These are phyloP conservation scores for Champsocephalus esox DNA, from an alignment of 2,797 vertebrate genomes.

Conservation along the genomic window DNA sequence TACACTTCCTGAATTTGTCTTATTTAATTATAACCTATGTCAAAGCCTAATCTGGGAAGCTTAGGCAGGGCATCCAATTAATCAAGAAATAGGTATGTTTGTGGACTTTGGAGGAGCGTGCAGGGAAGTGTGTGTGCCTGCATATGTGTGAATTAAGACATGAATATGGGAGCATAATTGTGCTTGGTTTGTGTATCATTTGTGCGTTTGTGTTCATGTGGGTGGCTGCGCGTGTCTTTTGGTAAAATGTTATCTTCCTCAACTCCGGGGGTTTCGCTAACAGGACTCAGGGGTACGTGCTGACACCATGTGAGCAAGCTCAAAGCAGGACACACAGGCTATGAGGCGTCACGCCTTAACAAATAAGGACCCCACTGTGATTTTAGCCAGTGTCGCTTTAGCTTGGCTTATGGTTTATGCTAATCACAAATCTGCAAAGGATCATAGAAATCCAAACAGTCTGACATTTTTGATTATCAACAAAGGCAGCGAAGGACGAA, in stretches of 20 bases:
- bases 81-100: slow-evolving; percentile 90
- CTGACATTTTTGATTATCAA: slow-evolving; percentile 76
- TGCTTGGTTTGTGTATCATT: slow-evolving; percentile 62
- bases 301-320: slow-evolving; percentile 68
- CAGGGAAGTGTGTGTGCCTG: slow-evolving; percentile 7
- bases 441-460: slow-evolving; percentile 80
- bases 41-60: slow-evolving; percentile 95
- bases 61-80: slow-evolving; percentile 95
- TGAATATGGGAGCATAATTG: slow-evolving; percentile 74
- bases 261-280: slow-evolving; percentile 73
- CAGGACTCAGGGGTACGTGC: slow-evolving; percentile 79
- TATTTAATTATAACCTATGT: slow-evolving; percentile 99
- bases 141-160: slow-evolving; percentile 19
- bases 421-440: slow-evolving; percentile 74
- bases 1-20: slow-evolving; percentile 96
- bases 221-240: slow-evolving; percentile 42
- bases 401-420: slow-evolving; percentile 78
- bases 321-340: slow-evolving; percentile 73
- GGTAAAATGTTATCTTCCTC: slow-evolving; percentile 63
- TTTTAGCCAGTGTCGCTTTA: slow-evolving; percentile 71
- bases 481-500: slow-evolving; percentile 72
- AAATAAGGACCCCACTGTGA: slow-evolving; percentile 78
- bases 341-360: slow-evolving; percentile 72
- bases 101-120: slow-evolving; percentile 51
- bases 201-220: slow-evolving; percentile 25